Evolutionary conservation across 2,113 vertebrate genomes (phyloP), one percentile per base, ranked within the genome.

Genomic region (Saguinus imperator): DNA sequence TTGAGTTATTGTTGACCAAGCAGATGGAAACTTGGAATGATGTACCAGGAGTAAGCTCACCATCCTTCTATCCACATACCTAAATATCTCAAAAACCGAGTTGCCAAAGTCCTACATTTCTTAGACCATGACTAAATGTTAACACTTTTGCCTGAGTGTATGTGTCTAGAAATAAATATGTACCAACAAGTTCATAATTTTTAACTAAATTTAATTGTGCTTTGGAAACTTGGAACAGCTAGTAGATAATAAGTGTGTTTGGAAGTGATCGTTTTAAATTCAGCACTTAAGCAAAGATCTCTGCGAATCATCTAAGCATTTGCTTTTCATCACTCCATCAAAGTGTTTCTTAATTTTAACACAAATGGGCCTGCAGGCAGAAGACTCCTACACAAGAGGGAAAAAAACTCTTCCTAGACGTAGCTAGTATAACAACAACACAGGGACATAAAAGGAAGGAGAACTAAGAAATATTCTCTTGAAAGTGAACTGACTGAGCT

Each of bases 261-360:
- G 85, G 50, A 96, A 91, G 58, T 40, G 90, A 94, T 70, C 91
- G 81, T 86, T 96, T 96, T 93, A 90, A 89, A 91, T 86, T 96
- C 58, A 86, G 79, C 83, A 6, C 12, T 76, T 70, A 89, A 96
- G 92, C 76, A 93, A 96, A 91, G 73, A 86, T 77, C 48, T 88
- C 70, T 80, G 61, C 23, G 83, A 83, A 94, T 91, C 80, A 87
- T 75, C 77, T 21, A 50, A 43, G 48, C 35, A 57, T 88, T 90
- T 82, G 70, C 70, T 97, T 95, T 89, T 87, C 48, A 89, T 88
- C 68, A 84, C 37, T 92, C 57, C 83, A 64, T 88, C 79, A 91
- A 87, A 61, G 12, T 66, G 68, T 82, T 85, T 94, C 76, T 96
- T 96, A 79, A 95, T 84, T 91, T 95, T 90, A 95, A 82, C 35